Evolutionary conservation across 2,797 vertebrate genomes (phyloP).

Genomic region (Erithacus rubecula): DNA sequence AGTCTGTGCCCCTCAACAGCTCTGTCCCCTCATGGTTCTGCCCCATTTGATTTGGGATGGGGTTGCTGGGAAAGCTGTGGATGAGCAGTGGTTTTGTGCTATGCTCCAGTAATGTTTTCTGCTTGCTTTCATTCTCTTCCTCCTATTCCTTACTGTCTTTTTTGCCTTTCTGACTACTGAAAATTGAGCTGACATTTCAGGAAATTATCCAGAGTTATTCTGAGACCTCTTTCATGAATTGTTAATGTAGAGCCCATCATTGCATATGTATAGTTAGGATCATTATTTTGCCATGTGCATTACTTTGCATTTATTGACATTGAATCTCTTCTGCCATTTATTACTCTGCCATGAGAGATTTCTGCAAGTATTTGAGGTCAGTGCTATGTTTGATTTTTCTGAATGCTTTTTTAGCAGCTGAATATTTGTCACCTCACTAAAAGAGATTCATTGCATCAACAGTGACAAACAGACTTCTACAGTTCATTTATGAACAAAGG

Average conservation of each 20-base stretch:
- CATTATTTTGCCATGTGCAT: slow-evolving; percentile 64
- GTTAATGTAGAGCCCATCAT: slow-evolving; percentile 62
- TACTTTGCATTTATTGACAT: slow-evolving; percentile 72
- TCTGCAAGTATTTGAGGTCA: slow-evolving; percentile 4
- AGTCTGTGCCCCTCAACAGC: not conserved
- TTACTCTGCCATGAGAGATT: not conserved
- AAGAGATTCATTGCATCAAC: not conserved
- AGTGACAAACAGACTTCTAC: not conserved
- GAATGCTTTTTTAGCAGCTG: not conserved
- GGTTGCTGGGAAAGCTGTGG: not conserved
- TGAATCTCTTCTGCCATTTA: slow-evolving; percentile 56
- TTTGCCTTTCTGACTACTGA: slow-evolving; percentile 33
- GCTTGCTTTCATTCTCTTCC: not conserved
- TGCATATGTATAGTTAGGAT: slow-evolving; percentile 67
- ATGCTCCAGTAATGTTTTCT: not conserved
- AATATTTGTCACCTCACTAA: not conserved
- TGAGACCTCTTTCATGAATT: slow-evolving; percentile 69
- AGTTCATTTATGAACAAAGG: not conserved
- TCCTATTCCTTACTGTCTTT: not conserved
- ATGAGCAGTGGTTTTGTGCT: not conserved
- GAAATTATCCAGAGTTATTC: slow-evolving; percentile 68
- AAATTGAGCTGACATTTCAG: slow-evolving; percentile 63
- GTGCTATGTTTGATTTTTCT: slow-evolving; percentile 2
- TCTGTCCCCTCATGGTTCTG: not conserved
- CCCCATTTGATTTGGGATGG: not conserved